Evolutionary conservation across 2,797 vertebrate genomes (phyloP).

Genomic region (Liparis tanakae): DNA sequence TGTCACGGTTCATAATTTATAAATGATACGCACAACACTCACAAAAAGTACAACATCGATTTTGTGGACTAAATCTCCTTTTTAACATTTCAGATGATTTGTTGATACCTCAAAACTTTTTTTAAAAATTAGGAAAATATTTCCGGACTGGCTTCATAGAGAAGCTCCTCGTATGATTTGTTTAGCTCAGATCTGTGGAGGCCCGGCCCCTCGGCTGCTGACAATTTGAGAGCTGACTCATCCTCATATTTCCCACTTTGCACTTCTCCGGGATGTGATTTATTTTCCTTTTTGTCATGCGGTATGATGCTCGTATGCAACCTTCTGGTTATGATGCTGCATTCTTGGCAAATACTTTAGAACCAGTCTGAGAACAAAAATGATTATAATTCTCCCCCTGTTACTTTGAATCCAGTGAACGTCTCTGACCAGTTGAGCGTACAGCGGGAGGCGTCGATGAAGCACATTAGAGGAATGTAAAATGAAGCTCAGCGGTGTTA

Average conservation of each 20-base stretch:
- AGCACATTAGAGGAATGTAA: background rate
- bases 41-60: background rate
- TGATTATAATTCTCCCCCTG: background rate
- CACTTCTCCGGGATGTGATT: constrained; percentile 3
- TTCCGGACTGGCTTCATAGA: background rate
- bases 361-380: background rate
- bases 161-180: background rate
- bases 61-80: background rate
- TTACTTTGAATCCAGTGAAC: background rate
- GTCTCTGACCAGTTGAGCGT: background rate
- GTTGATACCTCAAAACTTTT: background rate
- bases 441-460: background rate
- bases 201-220: constrained; percentile 22
- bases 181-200: constrained; percentile 10
- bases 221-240: constrained; percentile 35
- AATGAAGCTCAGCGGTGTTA: background rate
- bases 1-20: constrained; percentile 1
- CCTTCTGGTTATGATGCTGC: constrained; percentile 24
- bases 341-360: constrained; percentile 11
- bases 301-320: constrained; percentile 27
- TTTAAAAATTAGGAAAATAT: background rate
- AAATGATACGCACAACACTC: background rate
- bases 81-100: background rate
- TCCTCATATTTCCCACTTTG: constrained; percentile 20
- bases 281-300: constrained; percentile 7